These are phyloP conservation scores for Pycnonotus jocosus DNA, from an alignment of 2,113 vertebrate species.

Conservation along the genomic window DNA sequence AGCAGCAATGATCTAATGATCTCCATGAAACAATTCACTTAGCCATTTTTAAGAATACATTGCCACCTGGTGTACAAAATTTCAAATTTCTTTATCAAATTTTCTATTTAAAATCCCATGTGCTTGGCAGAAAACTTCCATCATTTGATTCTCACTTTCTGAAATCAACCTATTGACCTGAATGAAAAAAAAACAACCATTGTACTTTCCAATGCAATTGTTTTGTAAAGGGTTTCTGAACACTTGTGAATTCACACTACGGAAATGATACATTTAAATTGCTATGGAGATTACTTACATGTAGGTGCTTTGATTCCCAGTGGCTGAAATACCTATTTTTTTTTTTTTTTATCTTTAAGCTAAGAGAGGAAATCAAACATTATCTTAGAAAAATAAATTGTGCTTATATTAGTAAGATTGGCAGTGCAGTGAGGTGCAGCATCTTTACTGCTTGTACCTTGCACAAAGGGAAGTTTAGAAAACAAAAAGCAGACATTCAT, in stretches of 20 bases:
- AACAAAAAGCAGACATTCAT: neutral
- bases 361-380: neutral
- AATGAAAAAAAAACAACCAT: neutral
- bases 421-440: neutral
- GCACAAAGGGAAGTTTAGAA: neutral
- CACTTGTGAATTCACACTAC: neutral
- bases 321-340: neutral
- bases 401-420: neutral
- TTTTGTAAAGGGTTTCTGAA: neutral
- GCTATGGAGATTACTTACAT: neutral
- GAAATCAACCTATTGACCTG: neutral
- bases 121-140: neutral
- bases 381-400: neutral
- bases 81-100: neutral
- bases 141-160: neutral
- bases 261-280: neutral
- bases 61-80: slow-evolving; percentile 67
- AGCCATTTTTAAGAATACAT: slow-evolving; percentile 50
- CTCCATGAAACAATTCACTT: neutral
- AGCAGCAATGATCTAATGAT: neutral
- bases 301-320: neutral
- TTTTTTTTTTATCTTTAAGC: neutral
- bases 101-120: neutral
- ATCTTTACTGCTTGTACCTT: neutral
- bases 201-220: neutral